Base-by-base conservation (phyloP, 2,888 invertebrate genomes). In the Nomada ferruginata region DNA sequence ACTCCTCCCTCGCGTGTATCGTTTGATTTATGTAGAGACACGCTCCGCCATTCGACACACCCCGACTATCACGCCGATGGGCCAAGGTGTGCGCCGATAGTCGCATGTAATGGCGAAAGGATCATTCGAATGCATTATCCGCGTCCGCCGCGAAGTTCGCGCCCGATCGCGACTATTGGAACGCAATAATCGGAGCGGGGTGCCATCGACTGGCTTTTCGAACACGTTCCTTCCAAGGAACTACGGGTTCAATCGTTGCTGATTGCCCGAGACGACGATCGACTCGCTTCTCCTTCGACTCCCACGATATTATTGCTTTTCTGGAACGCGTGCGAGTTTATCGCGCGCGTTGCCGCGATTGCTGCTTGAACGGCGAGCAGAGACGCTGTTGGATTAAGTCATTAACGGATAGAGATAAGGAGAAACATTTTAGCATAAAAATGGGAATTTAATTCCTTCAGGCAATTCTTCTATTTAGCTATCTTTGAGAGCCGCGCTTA, bases 21-120 rank as follows among this genome's bases (percentile, higher is more conserved):
- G 76, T 80, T 86, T 89, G 89, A 89, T 89, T 89, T 89, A 89
- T 89, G 83, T 75, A 64, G 73, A 78, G 79, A 77, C 66, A 69
- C 76, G 77, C 65, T 76, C 55, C 61, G 64, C 60, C 73, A 53
- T 59, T 79, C 26, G 72, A 64, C 69, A 82, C 77, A 47, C 53
- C 70, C 61, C 73, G 65, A 20, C 72, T 69, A 75, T 60, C 70
- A 63, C 69, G 66, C 59, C 53, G 79, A 72, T 78, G 78, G 44
- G 53, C 69, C 74, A 74, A 79, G 79, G 77, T 69, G 77, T 71
- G 76, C 68, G 68, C 69, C 76, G 86, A 78, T 86, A 87, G 85
- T 60, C 36, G 71, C 57, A 36, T 52, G 63, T 86, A 85, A 86
- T 74, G 79, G 81, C 63, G 70, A 69, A 75, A 82, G 73, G 74